These are phyloP conservation scores for Chrysolina americana DNA, from an alignment of 2,888 invertebrate genomes.

Conservation along the genomic window DNA sequence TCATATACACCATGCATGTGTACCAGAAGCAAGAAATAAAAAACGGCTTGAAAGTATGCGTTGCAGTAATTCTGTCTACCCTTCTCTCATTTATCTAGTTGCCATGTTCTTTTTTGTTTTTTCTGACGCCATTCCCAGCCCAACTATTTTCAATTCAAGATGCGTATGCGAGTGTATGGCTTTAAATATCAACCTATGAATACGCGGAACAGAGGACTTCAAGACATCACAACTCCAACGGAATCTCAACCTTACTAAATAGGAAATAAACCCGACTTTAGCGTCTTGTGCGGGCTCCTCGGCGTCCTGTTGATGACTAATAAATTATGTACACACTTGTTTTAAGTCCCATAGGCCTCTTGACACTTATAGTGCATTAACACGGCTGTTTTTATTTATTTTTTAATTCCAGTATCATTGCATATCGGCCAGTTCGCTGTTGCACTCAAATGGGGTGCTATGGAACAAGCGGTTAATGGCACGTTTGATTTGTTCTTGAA, in stretches of 20 bases:
- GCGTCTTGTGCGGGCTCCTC: not conserved
- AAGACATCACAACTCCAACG: not conserved
- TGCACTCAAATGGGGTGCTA: constrained; percentile 35
- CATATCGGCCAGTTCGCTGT: constrained; percentile 25
- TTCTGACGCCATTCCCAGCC: constrained; percentile 19
- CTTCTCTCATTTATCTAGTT: not conserved
- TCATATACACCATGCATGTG: not conserved
- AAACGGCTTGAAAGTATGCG: constrained; percentile 1
- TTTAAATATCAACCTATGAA: constrained; percentile 20
- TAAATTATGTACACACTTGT: constrained; percentile 28
- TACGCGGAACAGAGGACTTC: not conserved
- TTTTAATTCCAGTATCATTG: constrained; percentile 36
- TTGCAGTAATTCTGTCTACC: constrained; percentile 8
- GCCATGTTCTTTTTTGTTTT: constrained; percentile 24
- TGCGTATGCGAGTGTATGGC: constrained; percentile 32
- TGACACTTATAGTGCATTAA: constrained; percentile 42
- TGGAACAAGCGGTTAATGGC: constrained; percentile 32
- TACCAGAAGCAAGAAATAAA: not conserved
- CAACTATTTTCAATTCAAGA: constrained; percentile 41
- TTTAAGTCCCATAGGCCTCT: constrained; percentile 29
- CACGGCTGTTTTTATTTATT: constrained; percentile 41
- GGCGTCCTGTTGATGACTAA: constrained; percentile 2
- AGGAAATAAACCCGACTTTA: not conserved
- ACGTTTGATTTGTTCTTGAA: constrained; percentile 32
- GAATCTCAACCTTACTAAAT: constrained; percentile 1